phyloP scores from a whole-genome alignment of 2,888 invertebrate genomes.

The Spialia ferax region DNA sequence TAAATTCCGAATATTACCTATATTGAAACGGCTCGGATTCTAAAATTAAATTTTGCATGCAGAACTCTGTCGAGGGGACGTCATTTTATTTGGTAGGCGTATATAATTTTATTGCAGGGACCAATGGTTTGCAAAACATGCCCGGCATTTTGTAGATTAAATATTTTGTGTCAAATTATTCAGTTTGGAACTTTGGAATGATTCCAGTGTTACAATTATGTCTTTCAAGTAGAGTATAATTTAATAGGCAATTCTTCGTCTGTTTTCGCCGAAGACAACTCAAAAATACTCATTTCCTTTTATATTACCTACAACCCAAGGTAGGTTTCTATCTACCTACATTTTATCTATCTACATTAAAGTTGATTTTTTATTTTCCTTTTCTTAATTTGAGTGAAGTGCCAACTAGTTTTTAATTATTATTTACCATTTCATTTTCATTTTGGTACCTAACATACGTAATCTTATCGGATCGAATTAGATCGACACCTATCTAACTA shows the following conservation, averaged over 20 bases:
- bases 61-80: conserved; percentile 67
- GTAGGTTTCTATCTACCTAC: no score
- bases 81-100: conserved; percentile 85
- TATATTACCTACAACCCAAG: no score
- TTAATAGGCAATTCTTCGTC: neutral
- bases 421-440: no score
- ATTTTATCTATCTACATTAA: no score
- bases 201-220: neutral
- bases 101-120: conserved; percentile 85
- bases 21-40: conserved; percentile 81
- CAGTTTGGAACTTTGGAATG: conserved; percentile 8
- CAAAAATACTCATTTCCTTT: no score
- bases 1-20: conserved; percentile 84
- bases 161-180: conserved; percentile 42
- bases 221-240: neutral
- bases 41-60: conserved; percentile 86
- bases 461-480: no score
- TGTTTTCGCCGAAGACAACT: no score
- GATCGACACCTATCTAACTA: no score
- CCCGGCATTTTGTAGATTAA: conserved; percentile 58
- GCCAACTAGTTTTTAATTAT: no score
- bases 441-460: no score
- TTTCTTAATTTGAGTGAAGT: no score
- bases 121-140: conserved; percentile 83
- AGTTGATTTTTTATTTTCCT: no score